A percentile compares a stretch with the other conserved stretches of the same genome.
Conservation (phyloP, 2,797 vertebrate species). For the Arnoldichthys spilopterus region DNA sequence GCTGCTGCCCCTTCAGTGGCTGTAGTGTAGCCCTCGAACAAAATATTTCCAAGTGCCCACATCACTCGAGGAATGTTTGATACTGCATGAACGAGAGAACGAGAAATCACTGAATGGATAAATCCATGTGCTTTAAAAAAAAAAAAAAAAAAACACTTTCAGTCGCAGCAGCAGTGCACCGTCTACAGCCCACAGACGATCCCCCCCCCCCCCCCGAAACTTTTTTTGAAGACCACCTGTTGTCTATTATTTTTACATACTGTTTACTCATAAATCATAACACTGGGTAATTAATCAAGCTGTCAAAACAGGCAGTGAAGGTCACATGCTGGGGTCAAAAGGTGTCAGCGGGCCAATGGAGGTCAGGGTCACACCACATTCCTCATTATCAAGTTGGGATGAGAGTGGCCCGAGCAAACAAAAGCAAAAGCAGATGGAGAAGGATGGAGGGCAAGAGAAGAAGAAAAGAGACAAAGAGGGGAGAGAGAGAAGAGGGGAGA, state of each 20-base stretch:
- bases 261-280: conserved; percentile 99
- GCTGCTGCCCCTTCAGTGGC: not conserved
- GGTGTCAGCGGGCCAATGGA: conserved; percentile 95
- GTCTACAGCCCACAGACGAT: conserved; percentile 75
- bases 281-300: conserved; percentile 99
- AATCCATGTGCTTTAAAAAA: not conserved
- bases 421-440: conserved; percentile 95
- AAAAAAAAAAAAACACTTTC: not conserved
- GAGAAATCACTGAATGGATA: not conserved
- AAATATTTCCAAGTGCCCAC: not conserved
- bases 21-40: not conserved
- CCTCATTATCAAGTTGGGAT: conserved; percentile 99
- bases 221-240: conserved; percentile 93
- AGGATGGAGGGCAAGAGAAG: conserved; percentile 77
- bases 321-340: conserved; percentile 94
- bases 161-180: conserved; percentile 39
- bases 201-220: conserved; percentile 51
- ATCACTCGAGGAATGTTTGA: not conserved
- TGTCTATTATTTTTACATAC: conserved; percentile 99
- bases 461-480: conserved; percentile 85
- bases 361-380: conserved; percentile 99
- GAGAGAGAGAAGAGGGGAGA: conserved; percentile 85
- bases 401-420: conserved; percentile 92
- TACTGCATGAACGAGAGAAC: not conserved
- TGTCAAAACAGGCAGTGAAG: conserved; percentile 97